A percentile compares a stretch with the other conserved stretches of the same genome.
These are phyloP conservation scores for Tenodera sinensis DNA, from an alignment of 2,888 invertebrate genomes.

Conservation along the genomic window DNA sequence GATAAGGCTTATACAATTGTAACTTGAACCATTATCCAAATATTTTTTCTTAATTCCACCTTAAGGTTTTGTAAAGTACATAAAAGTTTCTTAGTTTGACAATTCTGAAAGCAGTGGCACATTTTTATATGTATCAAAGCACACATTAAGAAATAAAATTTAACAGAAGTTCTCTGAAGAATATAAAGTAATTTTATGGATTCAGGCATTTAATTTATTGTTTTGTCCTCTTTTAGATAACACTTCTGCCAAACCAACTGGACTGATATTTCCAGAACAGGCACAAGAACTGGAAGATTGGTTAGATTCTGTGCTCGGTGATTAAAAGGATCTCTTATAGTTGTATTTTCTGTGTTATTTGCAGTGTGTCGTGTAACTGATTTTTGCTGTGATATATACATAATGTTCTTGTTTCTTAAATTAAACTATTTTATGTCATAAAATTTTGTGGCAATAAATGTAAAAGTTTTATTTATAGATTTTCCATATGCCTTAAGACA, in stretches of 20 bases:
- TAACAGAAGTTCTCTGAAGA: not conserved
- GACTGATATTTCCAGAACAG: not conserved
- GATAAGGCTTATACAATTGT: too few relatives aligned
- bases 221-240: not conserved
- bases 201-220: not conserved
- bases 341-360: not conserved
- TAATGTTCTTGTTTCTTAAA: not conserved
- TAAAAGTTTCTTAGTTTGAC: too few relatives aligned
- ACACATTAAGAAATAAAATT: not conserved
- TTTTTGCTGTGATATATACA: not conserved
- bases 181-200: too few relatives aligned
- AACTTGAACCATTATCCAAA: too few relatives aligned
- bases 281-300: conserved; percentile 23
- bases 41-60: too few relatives aligned
- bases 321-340: not conserved
- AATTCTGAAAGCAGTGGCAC: too few relatives aligned
- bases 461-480: not conserved
- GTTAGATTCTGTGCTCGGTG: conserved; percentile 28
- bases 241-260: not conserved
- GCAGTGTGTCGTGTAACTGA: not conserved
- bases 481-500: not conserved
- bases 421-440: too few relatives aligned
- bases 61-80: too few relatives aligned
- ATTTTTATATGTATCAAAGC: too few relatives aligned
- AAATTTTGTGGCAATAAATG: not conserved